Conservation (phyloP, 2,888 invertebrate genomes). For the Endomychus coccineus region DNA sequence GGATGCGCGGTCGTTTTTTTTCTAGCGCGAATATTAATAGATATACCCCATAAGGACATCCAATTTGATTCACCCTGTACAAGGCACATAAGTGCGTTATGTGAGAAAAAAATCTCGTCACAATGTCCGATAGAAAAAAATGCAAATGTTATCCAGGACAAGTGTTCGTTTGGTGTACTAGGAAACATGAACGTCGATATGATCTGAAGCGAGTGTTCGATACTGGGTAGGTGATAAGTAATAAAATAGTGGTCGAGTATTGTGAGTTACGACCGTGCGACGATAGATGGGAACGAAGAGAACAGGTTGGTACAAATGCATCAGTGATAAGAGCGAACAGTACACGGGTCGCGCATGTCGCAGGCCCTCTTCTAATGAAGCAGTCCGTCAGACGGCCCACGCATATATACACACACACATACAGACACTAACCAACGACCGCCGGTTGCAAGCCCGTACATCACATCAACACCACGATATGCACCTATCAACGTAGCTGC, state of each 20-base stretch:
- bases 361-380: conserved; percentile 40
- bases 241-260: conserved; percentile 30
- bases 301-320: conserved; percentile 40
- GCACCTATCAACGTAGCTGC: conserved; percentile 29
- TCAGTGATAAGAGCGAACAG: conserved; percentile 39
- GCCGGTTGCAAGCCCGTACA: conserved; percentile 27
- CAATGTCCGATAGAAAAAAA: too few species aligned
- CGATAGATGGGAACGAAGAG: conserved; percentile 28
- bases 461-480: conserved; percentile 33
- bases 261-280: conserved; percentile 28
- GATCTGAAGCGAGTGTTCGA: conserved; percentile 29
- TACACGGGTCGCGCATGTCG: conserved; percentile 42
- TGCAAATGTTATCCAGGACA: too few species aligned
- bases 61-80: too few species aligned
- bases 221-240: conserved; percentile 31
- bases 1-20: too few species aligned
- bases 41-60: too few species aligned
- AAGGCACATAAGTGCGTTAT: too few species aligned
- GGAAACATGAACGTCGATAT: conserved; percentile 30
- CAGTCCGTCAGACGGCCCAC: conserved; percentile 42
- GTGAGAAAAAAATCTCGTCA: too few species aligned
- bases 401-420: conserved; percentile 20
- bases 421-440: conserved; percentile 12
- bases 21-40: too few species aligned
- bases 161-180: conserved; percentile 17